Percentiles rank a stretch among this genome's conserved stretches.
Conservation (phyloP, 2,113 vertebrate genomes). For the Vombatus ursinus region DNA sequence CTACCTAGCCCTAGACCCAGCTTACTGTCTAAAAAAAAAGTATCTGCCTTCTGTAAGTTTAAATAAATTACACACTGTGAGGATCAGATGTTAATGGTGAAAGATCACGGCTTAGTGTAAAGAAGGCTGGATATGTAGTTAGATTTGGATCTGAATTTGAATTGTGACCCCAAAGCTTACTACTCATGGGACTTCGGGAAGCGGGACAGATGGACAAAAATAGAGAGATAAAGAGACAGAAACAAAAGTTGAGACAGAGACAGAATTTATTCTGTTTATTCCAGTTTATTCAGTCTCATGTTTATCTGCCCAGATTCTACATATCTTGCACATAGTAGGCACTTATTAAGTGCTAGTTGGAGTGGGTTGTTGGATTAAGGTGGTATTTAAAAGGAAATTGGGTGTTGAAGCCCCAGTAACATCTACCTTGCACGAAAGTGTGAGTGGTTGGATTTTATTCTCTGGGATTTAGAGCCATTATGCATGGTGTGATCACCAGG, state of each 20-base stretch:
- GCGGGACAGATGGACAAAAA: neutral
- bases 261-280: neutral
- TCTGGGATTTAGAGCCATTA: neutral
- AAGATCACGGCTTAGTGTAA: too few species aligned
- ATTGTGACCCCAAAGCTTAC: too few species aligned
- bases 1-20: neutral
- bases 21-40: too few species aligned
- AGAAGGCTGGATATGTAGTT: too few species aligned
- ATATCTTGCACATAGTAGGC: neutral
- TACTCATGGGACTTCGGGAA: too few species aligned
- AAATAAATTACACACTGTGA: too few species aligned
- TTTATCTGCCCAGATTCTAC: neutral
- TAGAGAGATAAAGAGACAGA: neutral
- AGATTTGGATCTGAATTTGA: too few species aligned
- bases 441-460: neutral
- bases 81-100: too few species aligned
- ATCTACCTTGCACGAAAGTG: neutral
- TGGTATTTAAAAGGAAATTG: neutral
- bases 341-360: neutral
- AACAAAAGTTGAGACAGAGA: neutral
- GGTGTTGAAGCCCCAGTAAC: neutral
- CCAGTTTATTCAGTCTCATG: neutral
- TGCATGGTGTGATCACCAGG: neutral
- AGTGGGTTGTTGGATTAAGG: neutral
- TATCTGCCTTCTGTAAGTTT: too few species aligned